Evolutionary conservation across 2,113 vertebrate genomes (phyloP), one percentile per base, ranked within the genome.

Genomic region (Cyprinodon variegatus): DNA sequence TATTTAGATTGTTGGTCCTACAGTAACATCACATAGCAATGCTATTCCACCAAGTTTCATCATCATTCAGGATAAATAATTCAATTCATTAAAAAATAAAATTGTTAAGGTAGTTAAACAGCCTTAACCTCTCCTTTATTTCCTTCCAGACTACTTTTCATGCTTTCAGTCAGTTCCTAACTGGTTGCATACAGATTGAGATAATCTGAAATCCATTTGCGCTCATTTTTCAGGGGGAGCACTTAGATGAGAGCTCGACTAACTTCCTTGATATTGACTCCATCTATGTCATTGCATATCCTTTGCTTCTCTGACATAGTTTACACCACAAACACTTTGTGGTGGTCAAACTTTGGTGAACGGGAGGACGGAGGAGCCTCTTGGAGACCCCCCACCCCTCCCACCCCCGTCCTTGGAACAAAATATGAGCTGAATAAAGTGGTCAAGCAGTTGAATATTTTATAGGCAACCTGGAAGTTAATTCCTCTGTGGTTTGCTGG

Each of bases 401-500:
- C 29, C 29, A 36, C 74, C 59, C 61, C 43, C 40, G 61, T 78
- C 66, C 65, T 53, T 60, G 68, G 73, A 76, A 72, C 75, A 82
- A 70, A 84, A 80, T 77, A 74, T 86, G 82, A 89, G 88, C 82
- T 69, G 86, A 87, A 90, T 78, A 83, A 90, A 89, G 86, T 90
- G 85, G 83, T 88, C 86, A 87, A 88, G 79, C 74, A 83, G 70
- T 75, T 90, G 79, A 90, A 91, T 90, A 90, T 92, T 92, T 92
- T 85, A 92, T 90, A 71, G 74, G 85, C 80, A 78, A 88, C 78
- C 85, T 90, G 89, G 86, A 91, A 87, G 86, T 90, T 86, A 88
- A 89, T 84, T 88, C 87, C 84, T 83, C 86, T 81, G 84, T 77
- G 76, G 85, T 88, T 81, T 83, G 85, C 62, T 43, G 46, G 61